Conservation (phyloP, 2,113 vertebrate genomes). For the Eptesicus fuscus region DNA sequence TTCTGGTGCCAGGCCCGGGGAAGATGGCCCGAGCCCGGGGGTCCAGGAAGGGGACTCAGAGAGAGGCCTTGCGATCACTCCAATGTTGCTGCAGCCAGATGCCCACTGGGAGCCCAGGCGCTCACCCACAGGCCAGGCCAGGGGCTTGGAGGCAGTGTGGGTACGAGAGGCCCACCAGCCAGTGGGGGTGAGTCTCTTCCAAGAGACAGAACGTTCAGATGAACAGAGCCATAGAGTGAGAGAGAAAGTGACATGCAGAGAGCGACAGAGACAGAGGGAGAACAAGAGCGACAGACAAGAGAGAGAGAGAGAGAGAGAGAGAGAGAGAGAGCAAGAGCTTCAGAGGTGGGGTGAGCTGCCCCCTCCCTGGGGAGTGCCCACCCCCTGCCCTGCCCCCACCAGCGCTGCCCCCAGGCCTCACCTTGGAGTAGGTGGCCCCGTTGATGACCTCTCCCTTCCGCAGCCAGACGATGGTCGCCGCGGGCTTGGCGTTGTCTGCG, state of each 20-base stretch:
- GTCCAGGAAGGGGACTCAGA: background rate
- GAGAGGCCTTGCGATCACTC: background rate
- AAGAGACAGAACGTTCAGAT: background rate
- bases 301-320: no score
- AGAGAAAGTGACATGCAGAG: background rate
- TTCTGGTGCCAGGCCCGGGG: background rate
- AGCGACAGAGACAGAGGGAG: no score
- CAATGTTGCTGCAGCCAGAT: background rate
- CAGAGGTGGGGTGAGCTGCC: background rate
- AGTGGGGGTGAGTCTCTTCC: background rate
- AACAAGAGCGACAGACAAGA: background rate
- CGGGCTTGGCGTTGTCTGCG: constrained; percentile 96
- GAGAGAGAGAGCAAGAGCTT: no score
- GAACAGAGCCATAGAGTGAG: background rate
- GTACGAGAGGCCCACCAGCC: background rate
- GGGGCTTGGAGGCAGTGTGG: background rate
- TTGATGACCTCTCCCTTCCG: constrained; percentile 94
- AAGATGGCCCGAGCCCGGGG: background rate
- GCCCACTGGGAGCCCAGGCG: fast-evolving
- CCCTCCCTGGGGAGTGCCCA: fast-evolving
- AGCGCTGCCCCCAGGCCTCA: constrained; percentile 70
- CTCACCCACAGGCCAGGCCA: background rate
- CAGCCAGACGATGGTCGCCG: constrained; percentile 97
- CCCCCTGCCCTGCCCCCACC: background rate
- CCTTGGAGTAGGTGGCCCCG: constrained; percentile 98